Percentiles rank a stretch among this genome's conserved stretches.
These are phyloP conservation scores for Volucella inanis DNA, from an alignment of 2,888 invertebrate genomes.

Conservation along the genomic window DNA sequence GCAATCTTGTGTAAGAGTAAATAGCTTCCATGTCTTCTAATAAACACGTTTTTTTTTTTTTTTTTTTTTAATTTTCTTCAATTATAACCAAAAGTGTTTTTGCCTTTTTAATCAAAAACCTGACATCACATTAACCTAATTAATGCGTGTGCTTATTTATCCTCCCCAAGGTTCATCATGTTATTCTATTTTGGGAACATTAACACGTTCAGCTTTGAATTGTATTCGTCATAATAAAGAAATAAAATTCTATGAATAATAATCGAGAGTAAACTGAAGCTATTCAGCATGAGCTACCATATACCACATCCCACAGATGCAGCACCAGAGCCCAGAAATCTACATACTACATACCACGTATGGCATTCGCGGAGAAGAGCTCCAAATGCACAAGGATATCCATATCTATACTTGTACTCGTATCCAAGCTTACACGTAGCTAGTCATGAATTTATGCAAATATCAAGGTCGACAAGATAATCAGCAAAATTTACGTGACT, in stretches of 20 bases:
- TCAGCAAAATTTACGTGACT: slow-evolving; percentile 67
- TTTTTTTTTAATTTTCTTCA: no score
- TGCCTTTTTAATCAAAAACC: neutral
- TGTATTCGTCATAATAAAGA: slow-evolving; percentile 13
- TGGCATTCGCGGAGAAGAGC: slow-evolving; percentile 11
- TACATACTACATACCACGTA: neutral
- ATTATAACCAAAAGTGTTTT: no score
- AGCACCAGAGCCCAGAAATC: slow-evolving; percentile 31
- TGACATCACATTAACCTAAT: slow-evolving; percentile 18
- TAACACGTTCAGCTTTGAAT: slow-evolving; percentile 19
- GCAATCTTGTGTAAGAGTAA: no score
- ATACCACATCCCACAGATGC: slow-evolving; percentile 30
- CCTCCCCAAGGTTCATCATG: neutral
- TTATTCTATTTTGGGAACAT: neutral
- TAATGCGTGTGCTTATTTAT: slow-evolving; percentile 9
- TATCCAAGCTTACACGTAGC: slow-evolving; percentile 12
- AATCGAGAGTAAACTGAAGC: slow-evolving; percentile 55
- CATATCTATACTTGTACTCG: no score
- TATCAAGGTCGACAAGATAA: slow-evolving; percentile 70
- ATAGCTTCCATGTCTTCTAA: no score
- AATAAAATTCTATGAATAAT: slow-evolving; percentile 64
- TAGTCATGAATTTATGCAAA: slow-evolving; percentile 65
- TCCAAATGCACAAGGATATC: neutral
- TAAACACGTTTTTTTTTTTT: no score
- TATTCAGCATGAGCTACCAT: neutral